Base-by-base conservation (phyloP, 2,888 invertebrate species). In the Torymus texanus region DNA sequence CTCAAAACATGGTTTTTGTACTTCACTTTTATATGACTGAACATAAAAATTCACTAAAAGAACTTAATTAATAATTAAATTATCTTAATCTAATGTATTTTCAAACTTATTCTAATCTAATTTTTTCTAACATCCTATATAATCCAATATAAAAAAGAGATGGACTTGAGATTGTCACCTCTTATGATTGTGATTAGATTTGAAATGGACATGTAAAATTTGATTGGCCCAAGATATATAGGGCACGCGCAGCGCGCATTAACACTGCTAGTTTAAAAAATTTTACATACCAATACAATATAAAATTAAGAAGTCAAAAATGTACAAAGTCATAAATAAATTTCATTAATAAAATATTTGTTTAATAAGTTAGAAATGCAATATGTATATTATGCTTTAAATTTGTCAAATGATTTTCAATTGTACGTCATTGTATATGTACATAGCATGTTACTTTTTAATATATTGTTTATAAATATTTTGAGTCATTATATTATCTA, bases 1-100 rank as follows among this genome's bases (percentile, higher is more conserved):
- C 59, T 65, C 77, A 51, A 16, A 58, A 24, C n/a, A 58, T 61
- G n/a, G 53, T 58, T 75, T 76, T 65, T 77, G 58, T 71, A 77
- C 65, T 71, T 77, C 71, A 58, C 63, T 65, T 58, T 29, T 29
- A 56, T 70, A 63, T 59, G 24, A 59, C 61, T 75, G 29, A 62
- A 56, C 10, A 56, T 73, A 16, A 66, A 53, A 29, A 61, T 67
- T 59, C 24, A 41, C 67, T 67, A 29, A 51, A 16, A 2, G 10
- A 41, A 56, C 8, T 55, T 18, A 55, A 8, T 29, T 16, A 72
- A 18, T 14, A 67, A 67, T 14, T 18, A 29, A 66, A 58, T 21
- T 58, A 65, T 24, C 21, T 65, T 65, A 10, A 65, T 65, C 24
- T n/a, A 74, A 53, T 61, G 21, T 21, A 12, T 59, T 59, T 65